Evolutionary conservation across 2,888 invertebrate genomes (phyloP).

Genomic region (Synanthedon andrenaeformis): DNA sequence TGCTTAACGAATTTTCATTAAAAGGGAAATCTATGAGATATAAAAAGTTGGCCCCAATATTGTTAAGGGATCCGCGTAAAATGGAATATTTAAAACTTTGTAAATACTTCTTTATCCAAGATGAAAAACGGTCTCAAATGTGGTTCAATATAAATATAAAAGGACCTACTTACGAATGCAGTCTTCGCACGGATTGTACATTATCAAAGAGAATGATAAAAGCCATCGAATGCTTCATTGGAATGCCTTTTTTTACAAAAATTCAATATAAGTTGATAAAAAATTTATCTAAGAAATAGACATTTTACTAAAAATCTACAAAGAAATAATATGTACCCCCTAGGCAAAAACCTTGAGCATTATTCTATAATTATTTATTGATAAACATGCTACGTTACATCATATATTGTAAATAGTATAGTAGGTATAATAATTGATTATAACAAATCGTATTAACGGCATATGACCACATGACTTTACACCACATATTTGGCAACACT

Average conservation of each 20-base stretch:
- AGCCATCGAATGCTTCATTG: constrained; percentile 25
- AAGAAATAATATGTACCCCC: constrained; percentile 42
- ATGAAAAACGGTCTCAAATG: constrained; percentile 42
- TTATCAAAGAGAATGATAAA: constrained; percentile 42
- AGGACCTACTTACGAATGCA: constrained; percentile 50
- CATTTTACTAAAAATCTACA: constrained; percentile 32
- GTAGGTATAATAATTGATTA: constrained; percentile 40
- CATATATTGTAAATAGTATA: constrained; percentile 29
- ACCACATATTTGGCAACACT: constrained; percentile 62
- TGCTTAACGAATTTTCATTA: background rate
- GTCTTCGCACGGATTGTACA: constrained; percentile 57
- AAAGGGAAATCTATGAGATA: constrained; percentile 15
- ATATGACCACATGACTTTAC: constrained; percentile 45
- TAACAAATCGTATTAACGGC: constrained; percentile 32
- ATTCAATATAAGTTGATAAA: constrained; percentile 46
- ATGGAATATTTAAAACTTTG: constrained; percentile 47
- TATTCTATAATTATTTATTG: constrained; percentile 48
- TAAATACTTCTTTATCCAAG: constrained; percentile 32
- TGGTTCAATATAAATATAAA: constrained; percentile 25
- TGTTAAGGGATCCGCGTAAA: constrained; percentile 33
- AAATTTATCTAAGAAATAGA: constrained; percentile 30
- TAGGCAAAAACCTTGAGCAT: constrained; percentile 61
- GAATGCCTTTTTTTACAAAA: constrained; percentile 27
- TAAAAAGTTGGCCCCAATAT: constrained; percentile 63
- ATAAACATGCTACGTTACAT: constrained; percentile 56